A percentile compares a stretch with the other conserved stretches of the same genome.
Conservation (phyloP, 2,113 vertebrate species). For the Ellobius talpinus region DNA sequence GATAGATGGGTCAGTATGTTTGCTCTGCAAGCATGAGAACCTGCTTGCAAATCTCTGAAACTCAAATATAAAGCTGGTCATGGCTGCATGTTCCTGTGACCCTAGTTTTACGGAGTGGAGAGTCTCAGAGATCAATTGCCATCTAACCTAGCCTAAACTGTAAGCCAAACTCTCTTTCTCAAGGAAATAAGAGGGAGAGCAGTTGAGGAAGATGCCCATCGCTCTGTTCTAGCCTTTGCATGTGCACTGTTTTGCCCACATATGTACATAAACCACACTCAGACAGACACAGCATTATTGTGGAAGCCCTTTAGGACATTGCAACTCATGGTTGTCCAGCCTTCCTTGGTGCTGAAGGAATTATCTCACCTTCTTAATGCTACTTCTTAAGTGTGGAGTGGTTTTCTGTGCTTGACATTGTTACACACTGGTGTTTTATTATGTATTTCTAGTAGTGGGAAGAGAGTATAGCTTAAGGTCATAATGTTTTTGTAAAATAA, state of each 20-base stretch:
- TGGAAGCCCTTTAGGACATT: background rate
- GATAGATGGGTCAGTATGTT: background rate
- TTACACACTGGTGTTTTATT: slow-evolving; percentile 21
- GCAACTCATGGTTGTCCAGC: background rate
- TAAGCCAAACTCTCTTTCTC: background rate
- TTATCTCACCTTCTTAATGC: slow-evolving; percentile 40
- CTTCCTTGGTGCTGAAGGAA: background rate
- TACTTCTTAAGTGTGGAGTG: background rate
- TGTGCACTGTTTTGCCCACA: background rate
- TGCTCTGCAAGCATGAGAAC: background rate
- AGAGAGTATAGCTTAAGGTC: background rate
- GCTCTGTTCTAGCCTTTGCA: background rate
- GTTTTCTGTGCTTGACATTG: background rate
- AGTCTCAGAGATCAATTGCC: background rate
- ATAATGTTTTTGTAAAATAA: background rate
- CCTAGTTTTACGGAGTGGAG: background rate
- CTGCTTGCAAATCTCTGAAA: too few relatives aligned
- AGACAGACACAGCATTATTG: background rate
- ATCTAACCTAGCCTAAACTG: background rate
- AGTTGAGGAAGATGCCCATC: background rate
- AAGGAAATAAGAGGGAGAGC: background rate
- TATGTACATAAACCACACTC: background rate
- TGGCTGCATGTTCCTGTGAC: background rate
- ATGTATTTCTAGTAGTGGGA: background rate
- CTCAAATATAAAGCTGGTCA: background rate